Evolutionary conservation across 2,797 vertebrate species (phyloP), one percentile per base, ranked within the genome.

Genomic region (Malurus leucopterus): DNA sequence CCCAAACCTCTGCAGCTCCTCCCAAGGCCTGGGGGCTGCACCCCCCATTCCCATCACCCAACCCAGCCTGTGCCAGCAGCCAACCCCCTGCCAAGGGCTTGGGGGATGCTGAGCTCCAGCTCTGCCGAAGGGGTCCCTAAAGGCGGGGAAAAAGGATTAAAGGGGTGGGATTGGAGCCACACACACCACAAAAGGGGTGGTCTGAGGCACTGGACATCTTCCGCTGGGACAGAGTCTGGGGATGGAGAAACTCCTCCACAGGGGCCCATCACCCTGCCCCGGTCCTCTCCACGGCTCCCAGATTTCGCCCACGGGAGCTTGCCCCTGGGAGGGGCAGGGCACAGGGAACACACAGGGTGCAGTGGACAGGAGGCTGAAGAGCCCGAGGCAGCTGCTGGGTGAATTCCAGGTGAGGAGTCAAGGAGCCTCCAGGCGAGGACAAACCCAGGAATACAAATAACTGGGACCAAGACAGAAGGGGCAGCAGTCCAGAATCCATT

Each of bases 281-380:
- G 0, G 4, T 43, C 50, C 58, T 72, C 5, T 34, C 41, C 15
- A 0, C 1, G 2, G 38, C 40, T 82, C 53, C 79, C 55, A 16
- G 2, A 5, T 11, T 51, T 17, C 51, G n/a, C 14, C 65, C 57
- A 3, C 2, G 0, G 47, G 29, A 14, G n/a, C n/a, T n/a, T n/a
- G n/a, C n/a, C n/a, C n/a, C 30, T 1, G 40, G 29, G 26, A 81
- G 53, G 30, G 41, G 41, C 41, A 20, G 36, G 36, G 36, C 19
- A 47, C 27, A 24, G 61, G 1, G 8, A 58, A 15, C n/a, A 34
- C 24, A 18, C 5, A 2, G 19, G 41, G 13, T 29, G 30, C 49
- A 53, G 51, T 0, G 10, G 54, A 20, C 47, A 30, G 43, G 64
- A 70, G 47, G 44, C 44, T 46, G 44, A 46, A 46, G 44, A 23